phyloP scores from a whole-genome alignment of 2,797 vertebrate species.

The Chaetodon trifasciatus region DNA sequence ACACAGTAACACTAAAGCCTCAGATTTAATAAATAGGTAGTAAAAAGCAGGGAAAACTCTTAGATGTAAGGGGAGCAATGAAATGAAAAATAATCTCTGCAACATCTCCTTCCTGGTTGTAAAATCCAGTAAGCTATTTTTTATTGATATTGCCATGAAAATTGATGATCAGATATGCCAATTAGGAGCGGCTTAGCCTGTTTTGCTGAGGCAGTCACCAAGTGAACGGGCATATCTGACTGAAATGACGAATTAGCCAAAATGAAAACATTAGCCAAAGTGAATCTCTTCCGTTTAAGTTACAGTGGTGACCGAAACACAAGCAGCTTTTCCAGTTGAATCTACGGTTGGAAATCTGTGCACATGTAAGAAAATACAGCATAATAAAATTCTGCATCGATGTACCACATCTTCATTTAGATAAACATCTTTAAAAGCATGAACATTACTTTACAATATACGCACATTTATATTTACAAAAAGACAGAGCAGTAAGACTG shows the following conservation, averaged over 20 bases:
- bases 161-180: slow-evolving; percentile 15
- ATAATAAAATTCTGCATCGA: slow-evolving; percentile 60
- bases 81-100: slow-evolving; percentile 56
- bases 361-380: slow-evolving; percentile 70
- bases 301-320: slow-evolving; percentile 59
- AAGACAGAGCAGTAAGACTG: slow-evolving; percentile 65
- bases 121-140: slow-evolving; percentile 16
- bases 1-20: slow-evolving; percentile 76
- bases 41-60: slow-evolving; percentile 64
- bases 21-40: slow-evolving; percentile 84
- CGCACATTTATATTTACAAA: slow-evolving; percentile 74
- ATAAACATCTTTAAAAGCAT: slow-evolving; percentile 69
- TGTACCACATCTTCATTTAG: slow-evolving; percentile 78
- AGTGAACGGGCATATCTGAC: slow-evolving; percentile 29
- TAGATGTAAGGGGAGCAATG: slow-evolving; percentile 28
- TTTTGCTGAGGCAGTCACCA: slow-evolving; percentile 31
- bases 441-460: slow-evolving; percentile 70
- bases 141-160: slow-evolving; percentile 18
- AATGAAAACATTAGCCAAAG: slow-evolving; percentile 35
- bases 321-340: slow-evolving; percentile 56
- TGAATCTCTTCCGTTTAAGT: slow-evolving; percentile 45
- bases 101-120: slow-evolving; percentile 30
- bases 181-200: slow-evolving; percentile 18
- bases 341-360: slow-evolving; percentile 59
- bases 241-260: slow-evolving; percentile 38